Conservation (phyloP, 2,113 vertebrate species). For the Trematocara unimaculatum region DNA sequence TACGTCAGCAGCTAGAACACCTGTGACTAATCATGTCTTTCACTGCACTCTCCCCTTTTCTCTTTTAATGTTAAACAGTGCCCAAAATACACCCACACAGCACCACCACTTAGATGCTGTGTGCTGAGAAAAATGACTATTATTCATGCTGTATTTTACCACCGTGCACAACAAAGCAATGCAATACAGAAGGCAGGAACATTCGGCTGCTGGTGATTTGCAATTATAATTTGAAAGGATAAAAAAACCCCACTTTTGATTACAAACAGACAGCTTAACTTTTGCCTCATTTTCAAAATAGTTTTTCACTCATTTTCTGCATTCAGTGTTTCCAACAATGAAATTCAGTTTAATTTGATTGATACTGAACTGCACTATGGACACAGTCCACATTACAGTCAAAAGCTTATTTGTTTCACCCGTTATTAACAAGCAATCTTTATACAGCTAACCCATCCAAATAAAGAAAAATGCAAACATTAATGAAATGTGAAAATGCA, state of each 20-base stretch:
- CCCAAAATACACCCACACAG: conserved; percentile 53
- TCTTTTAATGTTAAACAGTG: conserved; percentile 52
- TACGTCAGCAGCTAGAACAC: conserved; percentile 47
- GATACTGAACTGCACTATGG: not conserved
- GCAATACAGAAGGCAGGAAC: not conserved
- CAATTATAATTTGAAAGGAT: not conserved
- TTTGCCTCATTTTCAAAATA: not conserved
- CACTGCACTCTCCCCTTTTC: conserved; percentile 40
- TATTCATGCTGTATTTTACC: conserved; percentile 34
- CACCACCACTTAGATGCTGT: conserved; percentile 40
- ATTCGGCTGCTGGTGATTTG: not conserved
- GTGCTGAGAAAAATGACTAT: conserved; percentile 33
- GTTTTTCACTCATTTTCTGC: not conserved
- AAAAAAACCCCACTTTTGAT: not conserved
- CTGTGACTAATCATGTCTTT: conserved; percentile 58
- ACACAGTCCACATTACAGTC: not conserved
- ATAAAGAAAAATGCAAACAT: not conserved
- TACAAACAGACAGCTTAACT: not conserved
- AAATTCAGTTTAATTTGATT: not conserved
- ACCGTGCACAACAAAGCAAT: not conserved
- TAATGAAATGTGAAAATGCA: not conserved
- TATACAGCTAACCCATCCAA: not conserved
- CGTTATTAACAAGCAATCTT: not conserved
- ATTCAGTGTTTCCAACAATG: not conserved
- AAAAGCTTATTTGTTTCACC: not conserved